Evolutionary conservation across 2,113 vertebrate genomes (phyloP).

Genomic region (Monopterus albus): DNA sequence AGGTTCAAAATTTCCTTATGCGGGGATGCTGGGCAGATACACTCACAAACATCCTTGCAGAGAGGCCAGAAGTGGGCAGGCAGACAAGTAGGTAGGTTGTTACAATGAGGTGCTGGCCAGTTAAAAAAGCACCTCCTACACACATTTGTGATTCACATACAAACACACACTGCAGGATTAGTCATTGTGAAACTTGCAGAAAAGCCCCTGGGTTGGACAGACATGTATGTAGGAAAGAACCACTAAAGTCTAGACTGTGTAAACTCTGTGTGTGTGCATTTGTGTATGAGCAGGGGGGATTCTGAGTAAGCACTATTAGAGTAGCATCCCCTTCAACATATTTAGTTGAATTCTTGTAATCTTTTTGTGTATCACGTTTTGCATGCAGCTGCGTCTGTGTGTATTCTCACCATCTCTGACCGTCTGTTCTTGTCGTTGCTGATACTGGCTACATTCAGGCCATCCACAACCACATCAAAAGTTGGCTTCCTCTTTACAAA

Average conservation of each 20-base stretch:
- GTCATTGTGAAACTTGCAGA: slow-evolving; percentile 51
- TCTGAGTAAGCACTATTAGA: neutral
- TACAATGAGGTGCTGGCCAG: slow-evolving; percentile 46
- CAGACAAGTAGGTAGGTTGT: slow-evolving; percentile 44
- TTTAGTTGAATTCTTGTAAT: neutral
- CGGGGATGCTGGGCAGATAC: neutral
- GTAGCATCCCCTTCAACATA: neutral
- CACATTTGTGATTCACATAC: slow-evolving; percentile 11
- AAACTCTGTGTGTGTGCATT: neutral
- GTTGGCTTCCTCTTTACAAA: slow-evolving; percentile 86
- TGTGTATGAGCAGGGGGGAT: neutral
- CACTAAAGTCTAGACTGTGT: slow-evolving; percentile 23
- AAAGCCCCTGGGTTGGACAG: slow-evolving; percentile 53
- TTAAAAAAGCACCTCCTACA: slow-evolving; percentile 33
- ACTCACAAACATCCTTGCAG: neutral
- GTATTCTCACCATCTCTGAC: slow-evolving; percentile 87
- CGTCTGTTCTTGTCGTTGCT: slow-evolving; percentile 71
- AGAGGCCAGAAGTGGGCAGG: slow-evolving; percentile 44
- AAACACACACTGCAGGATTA: slow-evolving; percentile 19
- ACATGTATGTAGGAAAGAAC: slow-evolving; percentile 19
- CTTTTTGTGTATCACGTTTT: neutral
- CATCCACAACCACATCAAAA: slow-evolving; percentile 94
- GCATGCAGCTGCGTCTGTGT: slow-evolving; percentile 11
- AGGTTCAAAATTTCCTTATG: slow-evolving; percentile 16
- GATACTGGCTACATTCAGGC: slow-evolving; percentile 90